A percentile compares a stretch with the other conserved stretches of the same genome.
These are phyloP conservation scores for Saiga tatarica DNA, from an alignment of 2,113 vertebrate genomes.

Conservation along the genomic window DNA sequence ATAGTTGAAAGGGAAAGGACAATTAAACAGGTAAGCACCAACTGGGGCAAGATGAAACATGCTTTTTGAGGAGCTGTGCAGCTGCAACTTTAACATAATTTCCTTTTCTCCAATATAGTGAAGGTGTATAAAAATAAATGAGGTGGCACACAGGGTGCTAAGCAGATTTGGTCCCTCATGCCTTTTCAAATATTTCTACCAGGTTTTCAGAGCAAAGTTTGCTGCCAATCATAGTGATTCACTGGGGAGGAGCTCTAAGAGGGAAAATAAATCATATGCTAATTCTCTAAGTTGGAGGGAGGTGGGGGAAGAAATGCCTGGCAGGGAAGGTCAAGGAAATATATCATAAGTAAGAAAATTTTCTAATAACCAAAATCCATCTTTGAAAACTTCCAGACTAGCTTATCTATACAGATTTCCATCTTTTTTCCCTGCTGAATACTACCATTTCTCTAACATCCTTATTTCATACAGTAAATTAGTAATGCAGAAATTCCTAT, in stretches of 20 bases:
- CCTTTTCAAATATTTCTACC: constrained; percentile 51
- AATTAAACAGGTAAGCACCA: background rate
- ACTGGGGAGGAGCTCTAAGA: background rate
- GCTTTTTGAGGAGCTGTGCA: background rate
- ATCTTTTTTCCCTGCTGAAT: background rate
- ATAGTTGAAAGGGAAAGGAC: background rate
- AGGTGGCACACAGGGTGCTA: background rate
- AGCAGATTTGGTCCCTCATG: constrained; percentile 12
- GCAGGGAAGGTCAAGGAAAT: background rate
- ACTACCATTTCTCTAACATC: constrained; percentile 61
- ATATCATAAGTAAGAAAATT: background rate
- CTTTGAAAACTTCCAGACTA: constrained; percentile 19
- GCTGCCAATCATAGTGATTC: constrained; percentile 20
- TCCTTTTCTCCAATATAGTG: background rate
- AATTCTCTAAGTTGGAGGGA: background rate
- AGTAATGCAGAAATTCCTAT: constrained; percentile 69
- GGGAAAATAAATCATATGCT: constrained; percentile 23
- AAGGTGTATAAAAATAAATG: background rate
- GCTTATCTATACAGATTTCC: constrained; percentile 46
- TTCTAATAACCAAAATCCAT: background rate
- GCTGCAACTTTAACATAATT: background rate
- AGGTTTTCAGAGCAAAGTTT: background rate
- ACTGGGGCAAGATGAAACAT: background rate
- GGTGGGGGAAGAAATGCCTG: background rate
- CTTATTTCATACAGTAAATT: constrained; percentile 68